A percentile compares a stretch with the other conserved stretches of the same genome.
phyloP scores from a whole-genome alignment of 35 echinoderm and acorn worm species.

The Heliocidaris erythrogramma region DNA sequence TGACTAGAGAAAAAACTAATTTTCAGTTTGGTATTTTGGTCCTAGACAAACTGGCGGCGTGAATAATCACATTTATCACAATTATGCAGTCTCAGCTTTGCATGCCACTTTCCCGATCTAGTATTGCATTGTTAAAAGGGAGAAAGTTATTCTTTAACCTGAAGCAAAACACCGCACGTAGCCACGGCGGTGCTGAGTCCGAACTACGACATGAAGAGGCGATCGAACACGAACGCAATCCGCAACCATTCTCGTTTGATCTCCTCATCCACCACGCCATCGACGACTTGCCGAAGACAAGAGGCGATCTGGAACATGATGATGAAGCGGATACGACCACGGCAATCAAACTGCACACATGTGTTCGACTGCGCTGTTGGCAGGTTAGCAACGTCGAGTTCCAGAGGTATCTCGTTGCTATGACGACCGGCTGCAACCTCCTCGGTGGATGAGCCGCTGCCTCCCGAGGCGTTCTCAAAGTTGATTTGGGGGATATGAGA shows the following conservation, averaged over 20 bases:
- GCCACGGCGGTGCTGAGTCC: slow-evolving; percentile 65
- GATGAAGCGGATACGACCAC: not conserved
- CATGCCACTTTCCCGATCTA: not conserved
- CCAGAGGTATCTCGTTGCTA: not conserved
- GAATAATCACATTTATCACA: no score
- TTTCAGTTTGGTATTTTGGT: no score
- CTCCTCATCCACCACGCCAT: slow-evolving; percentile 62
- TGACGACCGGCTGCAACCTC: not conserved
- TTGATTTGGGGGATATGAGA: slow-evolving; percentile 57
- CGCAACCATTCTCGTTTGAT: slow-evolving; percentile 74
- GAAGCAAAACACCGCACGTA: slow-evolving; percentile 66
- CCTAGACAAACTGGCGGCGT: no score
- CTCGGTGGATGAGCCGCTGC: not conserved
- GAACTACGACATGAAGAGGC: slow-evolving; percentile 76
- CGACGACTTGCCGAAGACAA: slow-evolving; percentile 46
- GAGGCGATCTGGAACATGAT: slow-evolving; percentile 27
- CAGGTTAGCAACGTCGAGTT: slow-evolving; percentile 28
- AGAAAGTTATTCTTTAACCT: slow-evolving; percentile 40
- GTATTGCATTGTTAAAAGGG: not conserved
- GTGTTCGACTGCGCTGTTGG: not conserved
- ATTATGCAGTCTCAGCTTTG: no score
- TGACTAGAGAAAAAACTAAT: no score
- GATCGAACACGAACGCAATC: slow-evolving; percentile 80
- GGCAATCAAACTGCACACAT: not conserved
- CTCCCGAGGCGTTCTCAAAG: slow-evolving; percentile 64